These are phyloP conservation scores for Cydia splendana DNA, from an alignment of 1,140 invertebrate genomes.

Conservation along the genomic window DNA sequence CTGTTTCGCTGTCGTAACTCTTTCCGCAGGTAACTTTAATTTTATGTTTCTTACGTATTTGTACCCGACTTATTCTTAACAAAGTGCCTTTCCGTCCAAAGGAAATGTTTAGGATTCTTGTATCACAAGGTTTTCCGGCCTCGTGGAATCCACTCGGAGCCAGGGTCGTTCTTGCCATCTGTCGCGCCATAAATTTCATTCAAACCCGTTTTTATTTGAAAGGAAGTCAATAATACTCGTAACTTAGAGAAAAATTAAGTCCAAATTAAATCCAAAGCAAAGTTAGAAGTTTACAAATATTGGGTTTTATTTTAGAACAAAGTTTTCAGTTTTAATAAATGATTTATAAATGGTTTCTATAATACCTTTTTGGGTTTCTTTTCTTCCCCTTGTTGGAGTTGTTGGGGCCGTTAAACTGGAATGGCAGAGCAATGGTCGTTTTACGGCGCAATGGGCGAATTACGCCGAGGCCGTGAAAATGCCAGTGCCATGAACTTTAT, in stretches of 20 bases:
- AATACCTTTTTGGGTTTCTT: background rate
- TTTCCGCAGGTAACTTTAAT: background rate
- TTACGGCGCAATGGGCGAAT: slow-evolving; percentile 14
- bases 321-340: slow-evolving; percentile 7
- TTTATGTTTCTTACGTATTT: background rate
- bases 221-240: background rate
- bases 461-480: slow-evolving; percentile 6
- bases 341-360: background rate
- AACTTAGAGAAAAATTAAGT: background rate
- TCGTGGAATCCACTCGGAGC: background rate
- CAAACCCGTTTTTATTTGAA: slow-evolving; percentile 1
- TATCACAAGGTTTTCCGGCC: slow-evolving; percentile 33
- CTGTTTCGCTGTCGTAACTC: background rate
- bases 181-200: slow-evolving; percentile 1
- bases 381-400: background rate
- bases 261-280: background rate
- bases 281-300: background rate
- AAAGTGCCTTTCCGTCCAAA: slow-evolving; percentile 3
- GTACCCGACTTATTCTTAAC: background rate
- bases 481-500: slow-evolving; percentile 12
- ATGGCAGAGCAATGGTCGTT: slow-evolving; percentile 18
- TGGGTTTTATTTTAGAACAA: background rate
- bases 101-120: slow-evolving; percentile 33
- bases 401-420: background rate
- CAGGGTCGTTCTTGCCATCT: slow-evolving; percentile 40